A percentile compares a stretch with the other conserved stretches of the same genome.
Conservation (phyloP, 2,113 vertebrate species). For the Mustelus asterias region DNA sequence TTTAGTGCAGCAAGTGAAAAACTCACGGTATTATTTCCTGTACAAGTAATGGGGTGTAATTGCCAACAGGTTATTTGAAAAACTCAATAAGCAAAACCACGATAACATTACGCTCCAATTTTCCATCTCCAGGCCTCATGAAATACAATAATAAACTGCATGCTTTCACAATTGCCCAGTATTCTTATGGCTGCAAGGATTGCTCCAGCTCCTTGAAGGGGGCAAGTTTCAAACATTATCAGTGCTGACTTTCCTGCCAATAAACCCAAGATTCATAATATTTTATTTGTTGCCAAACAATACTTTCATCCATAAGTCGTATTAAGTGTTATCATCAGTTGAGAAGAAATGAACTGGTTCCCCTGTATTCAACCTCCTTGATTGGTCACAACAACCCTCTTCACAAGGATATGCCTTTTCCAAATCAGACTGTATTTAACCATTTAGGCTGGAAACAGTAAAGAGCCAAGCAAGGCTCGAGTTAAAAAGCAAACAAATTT, state of each 20-base stretch:
- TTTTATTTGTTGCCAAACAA: neutral
- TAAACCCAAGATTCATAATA: neutral
- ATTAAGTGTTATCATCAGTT: neutral
- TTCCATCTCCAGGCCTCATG: neutral
- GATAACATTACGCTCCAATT: neutral
- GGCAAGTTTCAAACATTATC: neutral
- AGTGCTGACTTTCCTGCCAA: no score
- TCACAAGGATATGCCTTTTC: no score
- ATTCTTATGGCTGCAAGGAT: neutral
- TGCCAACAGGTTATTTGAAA: neutral
- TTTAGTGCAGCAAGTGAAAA: neutral
- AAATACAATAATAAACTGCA: neutral
- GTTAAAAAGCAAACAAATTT: no score
- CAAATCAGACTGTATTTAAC: no score
- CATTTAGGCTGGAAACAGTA: no score
- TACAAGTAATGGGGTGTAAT: neutral
- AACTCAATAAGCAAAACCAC: neutral
- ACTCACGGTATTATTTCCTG: neutral
- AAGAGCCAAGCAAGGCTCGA: no score
- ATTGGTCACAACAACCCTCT: no score
- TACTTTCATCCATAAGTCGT: neutral
- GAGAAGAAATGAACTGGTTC: no score
- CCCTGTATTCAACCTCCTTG: no score
- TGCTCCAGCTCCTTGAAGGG: neutral
- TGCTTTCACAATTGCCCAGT: neutral